Conservation (phyloP, 2,888 invertebrate species). For the Synanthedon vespiformis region DNA sequence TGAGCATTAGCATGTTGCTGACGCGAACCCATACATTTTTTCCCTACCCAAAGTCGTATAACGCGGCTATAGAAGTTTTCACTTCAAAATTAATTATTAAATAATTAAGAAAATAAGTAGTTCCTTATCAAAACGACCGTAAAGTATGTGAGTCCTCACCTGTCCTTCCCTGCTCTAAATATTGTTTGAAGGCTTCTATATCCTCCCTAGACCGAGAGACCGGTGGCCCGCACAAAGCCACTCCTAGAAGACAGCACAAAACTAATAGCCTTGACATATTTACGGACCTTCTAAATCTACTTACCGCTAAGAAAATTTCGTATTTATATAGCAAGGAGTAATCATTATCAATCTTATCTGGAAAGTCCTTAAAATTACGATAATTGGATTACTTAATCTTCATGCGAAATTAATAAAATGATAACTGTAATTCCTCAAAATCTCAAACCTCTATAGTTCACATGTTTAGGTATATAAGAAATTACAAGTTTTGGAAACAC, state of each 20-base stretch:
- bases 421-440: too few species aligned
- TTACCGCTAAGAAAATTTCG: not conserved
- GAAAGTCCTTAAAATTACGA: not conserved
- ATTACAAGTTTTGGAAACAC: too few species aligned
- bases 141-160: conserved; percentile 16
- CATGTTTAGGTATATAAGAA: too few species aligned
- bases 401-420: too few species aligned
- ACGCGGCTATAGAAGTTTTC: too few species aligned
- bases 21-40: too few species aligned
- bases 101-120: not conserved
- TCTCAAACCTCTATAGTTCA: too few species aligned
- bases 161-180: conserved; percentile 24
- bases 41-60: too few species aligned
- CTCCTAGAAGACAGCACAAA: conserved; percentile 17
- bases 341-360: not conserved
- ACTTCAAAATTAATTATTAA: too few species aligned
- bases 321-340: not conserved
- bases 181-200: conserved; percentile 26
- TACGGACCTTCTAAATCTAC: too few species aligned
- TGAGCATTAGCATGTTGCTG: too few species aligned
- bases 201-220: conserved; percentile 21
- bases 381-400: not conserved
- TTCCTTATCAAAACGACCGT: not conserved
- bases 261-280: conserved; percentile 19
- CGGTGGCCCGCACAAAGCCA: conserved; percentile 19